Base-by-base conservation (phyloP, 2,113 vertebrate species). In the Sander lucioperca region DNA sequence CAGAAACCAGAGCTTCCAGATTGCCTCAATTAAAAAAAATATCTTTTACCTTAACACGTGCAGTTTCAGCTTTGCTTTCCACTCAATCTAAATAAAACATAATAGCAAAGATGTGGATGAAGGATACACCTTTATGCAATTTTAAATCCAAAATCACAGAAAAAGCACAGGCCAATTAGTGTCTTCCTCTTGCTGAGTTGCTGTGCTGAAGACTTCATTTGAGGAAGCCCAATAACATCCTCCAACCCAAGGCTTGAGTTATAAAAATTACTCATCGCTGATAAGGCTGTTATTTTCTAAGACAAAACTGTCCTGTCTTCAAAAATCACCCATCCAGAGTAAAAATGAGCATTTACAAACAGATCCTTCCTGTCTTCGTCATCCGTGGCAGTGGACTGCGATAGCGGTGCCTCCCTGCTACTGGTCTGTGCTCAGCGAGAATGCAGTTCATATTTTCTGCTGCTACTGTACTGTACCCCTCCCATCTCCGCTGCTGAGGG, bases 401-500 rank as follows among this genome's bases (percentile, higher is more conserved):
- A 86, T 80, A 68, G 56, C 75, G 30, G 59, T 25, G 67, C 77
- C 85, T 88, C 73, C 86, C 84, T 80, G 82, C 85, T 88, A n/a
- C 77, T 74, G 86, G 75, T 91, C 85, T 86, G 85, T 79, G 88
- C 92, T 88, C 84, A 54, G 70, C 6, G 83, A 88, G 79, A 92
- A 86, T 61, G 90, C 90, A 83, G 86, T 90, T 91, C 86, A 93
- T 85, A 84, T 89, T 86, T 89, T 83, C 84, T 92, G 89, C 88
- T 78, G 82, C 87, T 82, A 74, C 86, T 89, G 88, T 88, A 83
- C 84, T 66, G 70, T 74, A 89, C 89, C 83, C 91, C 89, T 89
- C 92, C 90, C 90, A 70, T 79, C 77, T 74, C 67, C 15, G 7
- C 72, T 73, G 63, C 85, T 72, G 68, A 74, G 87, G 82, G 82